Conservation (phyloP, 2,797 vertebrate species). For the Apogon talboti region DNA sequence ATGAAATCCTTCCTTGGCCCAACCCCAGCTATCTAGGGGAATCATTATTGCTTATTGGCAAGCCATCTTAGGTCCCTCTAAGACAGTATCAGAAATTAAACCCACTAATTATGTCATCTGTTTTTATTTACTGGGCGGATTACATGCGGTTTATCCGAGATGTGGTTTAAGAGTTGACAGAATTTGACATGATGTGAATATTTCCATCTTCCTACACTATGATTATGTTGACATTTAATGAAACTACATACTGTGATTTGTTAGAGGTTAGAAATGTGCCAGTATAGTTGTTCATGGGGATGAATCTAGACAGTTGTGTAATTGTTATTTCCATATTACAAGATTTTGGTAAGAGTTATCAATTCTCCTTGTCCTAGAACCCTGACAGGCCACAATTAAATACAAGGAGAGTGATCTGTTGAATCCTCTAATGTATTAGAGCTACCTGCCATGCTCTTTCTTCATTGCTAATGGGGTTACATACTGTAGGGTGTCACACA, state of each 20-base stretch:
- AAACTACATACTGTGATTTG: slow-evolving; percentile 2
- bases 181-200: too few species aligned
- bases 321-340: slow-evolving; percentile 9
- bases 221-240: not conserved
- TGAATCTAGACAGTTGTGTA: not conserved
- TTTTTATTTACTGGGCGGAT: slow-evolving; percentile 25
- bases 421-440: slow-evolving; percentile 64
- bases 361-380: slow-evolving; percentile 24
- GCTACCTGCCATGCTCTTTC: slow-evolving; percentile 50
- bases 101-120: slow-evolving; percentile 31
- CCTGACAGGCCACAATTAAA: slow-evolving; percentile 15
- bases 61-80: slow-evolving; percentile 24
- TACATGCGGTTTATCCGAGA: slow-evolving; percentile 5
- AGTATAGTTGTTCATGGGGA: not conserved
- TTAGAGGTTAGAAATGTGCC: not conserved
- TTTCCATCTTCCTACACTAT: not conserved
- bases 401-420: slow-evolving; percentile 51
- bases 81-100: slow-evolving; percentile 32
- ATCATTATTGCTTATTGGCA: slow-evolving; percentile 52
- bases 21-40: slow-evolving; percentile 43
- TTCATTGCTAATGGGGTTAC: slow-evolving; percentile 66
- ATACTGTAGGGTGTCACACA: slow-evolving; percentile 50
- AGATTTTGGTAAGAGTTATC: slow-evolving; percentile 17
- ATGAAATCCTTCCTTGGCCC: slow-evolving; percentile 62
- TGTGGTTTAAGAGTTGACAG: not conserved